Evolutionary conservation across 2,888 invertebrate species (phyloP), one percentile per base, ranked within the genome.

Genomic region (Tinea semifulvella): DNA sequence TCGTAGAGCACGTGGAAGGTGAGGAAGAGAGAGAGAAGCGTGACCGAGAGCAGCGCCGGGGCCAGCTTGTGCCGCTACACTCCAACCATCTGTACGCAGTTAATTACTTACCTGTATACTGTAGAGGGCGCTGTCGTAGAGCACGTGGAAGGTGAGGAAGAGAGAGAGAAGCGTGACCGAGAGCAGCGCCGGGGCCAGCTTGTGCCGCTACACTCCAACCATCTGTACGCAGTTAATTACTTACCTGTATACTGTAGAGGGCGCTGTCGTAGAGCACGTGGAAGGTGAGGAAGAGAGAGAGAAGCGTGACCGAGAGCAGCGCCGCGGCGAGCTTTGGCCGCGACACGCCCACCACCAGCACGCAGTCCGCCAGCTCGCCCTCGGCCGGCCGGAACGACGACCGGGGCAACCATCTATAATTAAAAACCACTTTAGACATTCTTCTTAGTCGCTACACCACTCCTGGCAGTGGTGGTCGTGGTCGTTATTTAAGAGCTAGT

Each of bases 191-290:
- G 25, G 6, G 8, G 25, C 8, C 8, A 22, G 5, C 25, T 22
- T 7, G 5, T 8, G 25, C 6, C n/a, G n/a, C n/a, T n/a, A n/a
- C n/a, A n/a, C n/a, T n/a, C n/a, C n/a, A n/a, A n/a, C n/a, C n/a
- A n/a, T n/a, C n/a, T n/a, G n/a, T n/a, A n/a, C n/a, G n/a, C n/a
- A n/a, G n/a, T n/a, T n/a, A n/a, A n/a, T n/a, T n/a, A 2, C 36
- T 49, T 53, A 82, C 85, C 73, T 91, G 90, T 56, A 92, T 84
- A 60, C 90, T 91, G 72, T 90, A 91, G 43, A 92, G 85, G 45
- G 92, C 92, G 66, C 91, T 91, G 79, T 92, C 92, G 81, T 92
- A 92, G 48, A 92, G 85, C 59, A 92, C 88, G 65, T 92, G 92
- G 76, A 92, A 91, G 55, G 92, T 92, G 63, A 92, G 86, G 75